These are phyloP conservation scores for Parnassius mnemosyne DNA, from an alignment of 2,888 invertebrate species.

Conservation along the genomic window DNA sequence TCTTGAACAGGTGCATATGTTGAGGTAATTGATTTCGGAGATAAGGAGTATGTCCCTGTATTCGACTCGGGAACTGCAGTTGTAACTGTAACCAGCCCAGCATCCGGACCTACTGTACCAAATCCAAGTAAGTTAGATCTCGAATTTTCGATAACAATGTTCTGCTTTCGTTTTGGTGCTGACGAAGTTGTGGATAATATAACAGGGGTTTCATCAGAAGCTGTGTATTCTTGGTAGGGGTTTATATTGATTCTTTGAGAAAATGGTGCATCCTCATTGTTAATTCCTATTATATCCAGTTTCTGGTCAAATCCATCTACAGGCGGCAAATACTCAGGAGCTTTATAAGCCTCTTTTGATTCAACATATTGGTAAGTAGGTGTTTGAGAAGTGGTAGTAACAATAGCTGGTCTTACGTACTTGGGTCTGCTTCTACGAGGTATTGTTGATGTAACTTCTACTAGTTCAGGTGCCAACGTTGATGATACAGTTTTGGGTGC, in stretches of 20 bases:
- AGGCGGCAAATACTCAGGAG: slow-evolving; percentile 54
- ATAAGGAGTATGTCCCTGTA: slow-evolving; percentile 35
- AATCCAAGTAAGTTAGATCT: slow-evolving; percentile 70
- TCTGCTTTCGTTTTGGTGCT: slow-evolving; percentile 58
- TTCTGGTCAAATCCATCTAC: slow-evolving; percentile 39
- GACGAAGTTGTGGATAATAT: slow-evolving; percentile 40
- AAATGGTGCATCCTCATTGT: slow-evolving; percentile 41
- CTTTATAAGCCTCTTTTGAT: slow-evolving; percentile 47
- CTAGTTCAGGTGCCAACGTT: slow-evolving; percentile 41
- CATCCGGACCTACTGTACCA: slow-evolving; percentile 70
- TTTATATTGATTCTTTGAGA: slow-evolving; percentile 49
- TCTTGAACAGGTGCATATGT: slow-evolving; percentile 60
- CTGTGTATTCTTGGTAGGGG: slow-evolving; percentile 54
- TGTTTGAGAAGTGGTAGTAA: slow-evolving; percentile 48
- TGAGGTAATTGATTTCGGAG: slow-evolving; percentile 44
- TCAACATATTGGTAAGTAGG: slow-evolving; percentile 50
- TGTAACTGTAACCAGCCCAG: slow-evolving; percentile 64
- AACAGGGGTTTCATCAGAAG: slow-evolving; percentile 34
- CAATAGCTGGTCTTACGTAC: slow-evolving; percentile 41
- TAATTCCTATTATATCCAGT: slow-evolving; percentile 52
- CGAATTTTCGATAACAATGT: slow-evolving; percentile 66
- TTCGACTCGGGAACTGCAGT: slow-evolving; percentile 48
- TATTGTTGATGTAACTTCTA: slow-evolving; percentile 36
- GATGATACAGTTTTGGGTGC: slow-evolving; percentile 37
- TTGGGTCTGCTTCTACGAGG: slow-evolving; percentile 35